Evolutionary conservation across 2,113 vertebrate genomes (phyloP), one percentile per base, ranked within the genome.

Genomic region (Cynocephalus volans): DNA sequence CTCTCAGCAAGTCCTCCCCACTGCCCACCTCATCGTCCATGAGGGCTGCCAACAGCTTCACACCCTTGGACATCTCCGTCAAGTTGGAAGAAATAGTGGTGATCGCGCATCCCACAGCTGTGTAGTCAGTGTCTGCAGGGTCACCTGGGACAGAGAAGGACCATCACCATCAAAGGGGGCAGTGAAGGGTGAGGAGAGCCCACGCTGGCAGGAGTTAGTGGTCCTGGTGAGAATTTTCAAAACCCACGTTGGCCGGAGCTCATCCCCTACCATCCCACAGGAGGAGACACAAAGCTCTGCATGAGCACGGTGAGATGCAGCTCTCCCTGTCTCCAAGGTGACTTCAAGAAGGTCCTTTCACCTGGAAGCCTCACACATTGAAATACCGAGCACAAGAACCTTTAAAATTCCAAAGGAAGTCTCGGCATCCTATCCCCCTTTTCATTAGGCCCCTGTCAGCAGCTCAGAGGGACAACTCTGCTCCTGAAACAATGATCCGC

Each of bases 71-170:
- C 99, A 99, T 99, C 98, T 99, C 99, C 0, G 99, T 99, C 97
- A 99, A 99, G 98, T 99, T 99, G 96, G 99, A 99, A 72, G 99
- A 99, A 97, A 99, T 99, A 85, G 99, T 99, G 88, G 99, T 99
- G 98, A 99, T 99, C 28, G 99, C 99, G 48, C 99, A 99, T 56
- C 99, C 99, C 97, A 99, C 99, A 0, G 99, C 99, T 0, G 99
- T 99, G 98, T 99, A 99, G 97, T 99, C 99, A 0, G 99, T 99
- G 97, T 99, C 99, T 8, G 99, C 99, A 0, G 99, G 99, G 98
- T 99, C 99, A 93, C 99, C 99, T 99, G 98, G 10, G 82, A 15
- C 45, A 88, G 15, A 97, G 87, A 97, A 81, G 80, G 93, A 94
- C 10, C 31, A 17, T 31, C 75, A 82, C 18, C 31, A 36, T 79